A percentile compares a stretch with the other conserved stretches of the same genome.
These are phyloP conservation scores for Atherinosoma microstoma DNA, from an alignment of 2,797 vertebrate genomes.

Conservation along the genomic window DNA sequence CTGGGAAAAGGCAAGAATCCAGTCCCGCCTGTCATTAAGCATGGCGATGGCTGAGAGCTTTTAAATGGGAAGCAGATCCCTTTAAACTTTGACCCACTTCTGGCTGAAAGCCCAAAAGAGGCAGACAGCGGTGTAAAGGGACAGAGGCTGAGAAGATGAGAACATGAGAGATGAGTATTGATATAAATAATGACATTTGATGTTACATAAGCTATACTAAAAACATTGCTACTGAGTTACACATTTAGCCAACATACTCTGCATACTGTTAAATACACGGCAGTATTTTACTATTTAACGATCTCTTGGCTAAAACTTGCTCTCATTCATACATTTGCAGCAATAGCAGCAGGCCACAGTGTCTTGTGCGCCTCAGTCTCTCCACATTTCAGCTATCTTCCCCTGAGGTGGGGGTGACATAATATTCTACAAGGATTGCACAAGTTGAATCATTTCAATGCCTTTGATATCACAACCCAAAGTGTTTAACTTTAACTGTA, in stretches of 20 bases:
- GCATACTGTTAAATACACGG: slow-evolving; percentile 25
- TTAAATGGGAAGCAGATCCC: slow-evolving; percentile 64
- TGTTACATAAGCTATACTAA: neutral
- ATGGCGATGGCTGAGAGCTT: slow-evolving; percentile 44
- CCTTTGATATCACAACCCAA: slow-evolving; percentile 71
- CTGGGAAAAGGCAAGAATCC: slow-evolving; percentile 42
- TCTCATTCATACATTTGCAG: slow-evolving; percentile 20
- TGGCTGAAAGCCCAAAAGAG: slow-evolving; percentile 44
- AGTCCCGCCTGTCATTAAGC: slow-evolving; percentile 63
- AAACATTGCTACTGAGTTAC: slow-evolving; percentile 6
- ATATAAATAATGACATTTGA: slow-evolving; percentile 17
- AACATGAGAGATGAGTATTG: slow-evolving; percentile 31
- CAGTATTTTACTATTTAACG: slow-evolving; percentile 7
- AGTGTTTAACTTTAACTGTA: slow-evolving; percentile 65
- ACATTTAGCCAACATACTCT: neutral
- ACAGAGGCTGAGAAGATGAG: slow-evolving; percentile 35
- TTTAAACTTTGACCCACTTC: slow-evolving; percentile 66
- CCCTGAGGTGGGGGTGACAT: slow-evolving; percentile 44
- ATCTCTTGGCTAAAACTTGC: slow-evolving; percentile 24
- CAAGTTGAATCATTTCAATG: slow-evolving; percentile 56
- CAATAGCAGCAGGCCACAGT: slow-evolving; percentile 29
- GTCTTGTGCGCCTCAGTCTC: slow-evolving; percentile 39
- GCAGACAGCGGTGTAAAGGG: slow-evolving; percentile 19
- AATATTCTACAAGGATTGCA: slow-evolving; percentile 55
- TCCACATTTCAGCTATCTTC: slow-evolving; percentile 29